A percentile compares a stretch with the other conserved stretches of the same genome.
Evolutionary conservation across 1,140 invertebrate species (phyloP).

Genomic region (Acromyrmex charruanus): DNA sequence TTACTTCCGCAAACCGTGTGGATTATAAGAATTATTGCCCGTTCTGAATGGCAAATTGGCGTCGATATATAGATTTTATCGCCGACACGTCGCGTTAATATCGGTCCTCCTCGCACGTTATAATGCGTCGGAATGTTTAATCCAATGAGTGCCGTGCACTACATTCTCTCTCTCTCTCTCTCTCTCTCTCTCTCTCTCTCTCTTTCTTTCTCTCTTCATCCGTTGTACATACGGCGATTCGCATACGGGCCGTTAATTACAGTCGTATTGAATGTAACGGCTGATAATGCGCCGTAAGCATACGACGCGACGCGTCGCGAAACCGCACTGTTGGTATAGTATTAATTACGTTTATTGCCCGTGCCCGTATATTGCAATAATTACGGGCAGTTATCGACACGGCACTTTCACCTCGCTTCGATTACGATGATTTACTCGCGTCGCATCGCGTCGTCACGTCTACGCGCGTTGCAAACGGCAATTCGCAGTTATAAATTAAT

Average conservation of each 20-base stretch:
- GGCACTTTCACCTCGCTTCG: neutral
- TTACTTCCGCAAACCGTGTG: conserved; percentile 72
- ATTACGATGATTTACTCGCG: conserved; percentile 30
- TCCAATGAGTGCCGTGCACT: conserved; percentile 26
- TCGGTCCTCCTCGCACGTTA: neutral
- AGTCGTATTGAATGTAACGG: conserved; percentile 64
- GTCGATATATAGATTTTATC: conserved; percentile 73
- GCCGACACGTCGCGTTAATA: conserved; percentile 59
- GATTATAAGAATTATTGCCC: conserved; percentile 75
- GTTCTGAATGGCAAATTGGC: conserved; percentile 70
- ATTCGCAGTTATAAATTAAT: conserved; percentile 33
- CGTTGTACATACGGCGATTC: conserved; percentile 37
- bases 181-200: conserved; percentile 9
- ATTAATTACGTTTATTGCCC: conserved; percentile 56
- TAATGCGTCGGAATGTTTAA: conserved; percentile 58
- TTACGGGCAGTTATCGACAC: conserved; percentile 45
- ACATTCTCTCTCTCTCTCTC: conserved; percentile 2
- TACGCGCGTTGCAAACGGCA: neutral
- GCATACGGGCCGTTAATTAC: conserved; percentile 69
- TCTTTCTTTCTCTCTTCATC: neutral
- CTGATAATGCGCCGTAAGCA: conserved; percentile 71
- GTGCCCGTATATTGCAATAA: conserved; percentile 50
- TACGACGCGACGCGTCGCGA: conserved; percentile 36
- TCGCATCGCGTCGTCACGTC: conserved; percentile 27
- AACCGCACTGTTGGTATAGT: conserved; percentile 54